These are phyloP conservation scores for Leptoclinus maculatus DNA, from an alignment of 2,797 vertebrate species.

Conservation along the genomic window DNA sequence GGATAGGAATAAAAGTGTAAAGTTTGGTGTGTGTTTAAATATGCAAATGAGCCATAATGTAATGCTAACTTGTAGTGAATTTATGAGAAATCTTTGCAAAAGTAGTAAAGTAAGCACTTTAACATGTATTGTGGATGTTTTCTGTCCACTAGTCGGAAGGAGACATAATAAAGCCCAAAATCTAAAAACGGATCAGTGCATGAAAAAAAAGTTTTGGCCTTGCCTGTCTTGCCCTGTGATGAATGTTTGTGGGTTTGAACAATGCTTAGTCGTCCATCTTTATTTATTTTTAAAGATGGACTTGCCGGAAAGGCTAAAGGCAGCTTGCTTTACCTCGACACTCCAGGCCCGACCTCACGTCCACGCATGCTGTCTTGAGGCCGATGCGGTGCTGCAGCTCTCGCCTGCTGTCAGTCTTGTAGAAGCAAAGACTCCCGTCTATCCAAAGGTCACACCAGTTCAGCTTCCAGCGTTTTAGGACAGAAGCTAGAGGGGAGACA, in stretches of 20 bases:
- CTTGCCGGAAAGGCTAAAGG: not conserved
- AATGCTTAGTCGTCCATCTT: not conserved
- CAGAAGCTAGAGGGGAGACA: conserved; percentile 81
- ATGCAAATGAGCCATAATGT: not conserved
- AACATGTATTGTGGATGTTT: not conserved
- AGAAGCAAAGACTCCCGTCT: conserved; percentile 93
- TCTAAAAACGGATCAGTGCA: too few species aligned
- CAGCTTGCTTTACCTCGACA: conserved; percentile 84
- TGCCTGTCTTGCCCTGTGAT: too few species aligned
- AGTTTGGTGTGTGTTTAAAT: not conserved
- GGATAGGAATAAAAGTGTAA: too few species aligned
- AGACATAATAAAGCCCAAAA: not conserved
- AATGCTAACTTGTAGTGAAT: not conserved
- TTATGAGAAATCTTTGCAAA: not conserved
- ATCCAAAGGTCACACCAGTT: conserved; percentile 98
- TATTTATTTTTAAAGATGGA: not conserved
- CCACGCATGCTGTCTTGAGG: conserved; percentile 86
- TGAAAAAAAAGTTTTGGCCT: too few species aligned
- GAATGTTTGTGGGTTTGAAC: not conserved
- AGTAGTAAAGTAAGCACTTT: not conserved
- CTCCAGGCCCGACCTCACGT: conserved; percentile 88
- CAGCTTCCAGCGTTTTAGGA: conserved; percentile 94
- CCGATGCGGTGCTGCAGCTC: conserved; percentile 88
- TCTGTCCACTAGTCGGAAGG: not conserved
- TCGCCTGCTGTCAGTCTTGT: conserved; percentile 86